phyloP scores from a whole-genome alignment of 2,888 invertebrate species.

The Cremastinae sp. region DNA sequence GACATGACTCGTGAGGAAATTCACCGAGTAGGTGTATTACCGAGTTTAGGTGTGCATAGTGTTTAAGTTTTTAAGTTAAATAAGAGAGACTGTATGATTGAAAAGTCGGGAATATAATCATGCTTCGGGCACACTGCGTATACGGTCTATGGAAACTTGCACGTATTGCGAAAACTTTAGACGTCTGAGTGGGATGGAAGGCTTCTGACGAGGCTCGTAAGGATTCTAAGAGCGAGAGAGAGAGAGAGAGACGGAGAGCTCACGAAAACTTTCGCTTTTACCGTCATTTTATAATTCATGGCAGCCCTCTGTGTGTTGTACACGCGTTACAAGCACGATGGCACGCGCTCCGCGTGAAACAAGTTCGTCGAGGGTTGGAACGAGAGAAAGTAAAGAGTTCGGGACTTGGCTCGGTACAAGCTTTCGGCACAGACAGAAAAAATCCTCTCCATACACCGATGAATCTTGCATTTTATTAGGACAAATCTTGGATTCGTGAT shows the following conservation, averaged over 20 bases:
- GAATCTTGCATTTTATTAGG: conserved; percentile 79
- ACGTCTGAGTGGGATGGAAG: conserved; percentile 34
- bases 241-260: conserved; percentile 42
- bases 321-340: conserved; percentile 66
- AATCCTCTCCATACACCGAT: conserved; percentile 64
- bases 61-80: no score
- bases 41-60: no score
- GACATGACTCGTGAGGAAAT: no score
- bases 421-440: conserved; percentile 27
- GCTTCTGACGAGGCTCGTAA: conserved; percentile 50
- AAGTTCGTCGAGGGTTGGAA: conserved; percentile 40
- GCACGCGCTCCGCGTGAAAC: conserved; percentile 55
- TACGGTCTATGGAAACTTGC: conserved; percentile 23
- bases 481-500: conserved; percentile 45
- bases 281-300: conserved; percentile 80
- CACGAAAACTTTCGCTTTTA: conserved; percentile 79
- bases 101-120: no score
- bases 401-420: conserved; percentile 59
- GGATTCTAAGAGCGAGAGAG: conserved; percentile 67
- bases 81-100: no score
- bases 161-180: conserved; percentile 41
- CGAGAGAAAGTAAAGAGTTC: conserved; percentile 72
- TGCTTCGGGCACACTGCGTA: no score
- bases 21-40: no score
- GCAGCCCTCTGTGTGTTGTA: conserved; percentile 71